Evolutionary conservation across 2,797 vertebrate species (phyloP).

Genomic region (Silurus aristotelis): DNA sequence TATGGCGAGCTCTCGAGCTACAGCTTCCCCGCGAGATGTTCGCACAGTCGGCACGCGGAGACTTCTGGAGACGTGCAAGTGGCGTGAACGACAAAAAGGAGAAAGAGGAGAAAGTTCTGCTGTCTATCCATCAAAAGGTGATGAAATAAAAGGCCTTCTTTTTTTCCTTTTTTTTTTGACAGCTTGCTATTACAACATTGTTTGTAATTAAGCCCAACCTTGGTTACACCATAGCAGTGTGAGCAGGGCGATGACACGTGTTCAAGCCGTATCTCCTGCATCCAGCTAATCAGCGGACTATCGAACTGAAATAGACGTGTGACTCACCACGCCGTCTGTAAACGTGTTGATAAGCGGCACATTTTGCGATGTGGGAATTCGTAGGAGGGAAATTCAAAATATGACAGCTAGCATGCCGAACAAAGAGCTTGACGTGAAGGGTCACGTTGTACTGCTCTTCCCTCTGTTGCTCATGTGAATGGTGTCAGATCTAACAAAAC

Average conservation of each 20-base stretch:
- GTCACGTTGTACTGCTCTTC: constrained; percentile 20
- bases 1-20: constrained; percentile 50
- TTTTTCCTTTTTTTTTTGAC: not conserved
- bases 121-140: constrained; percentile 67
- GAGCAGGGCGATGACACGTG: constrained; percentile 67
- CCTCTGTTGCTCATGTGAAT: not conserved
- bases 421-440: constrained; percentile 62
- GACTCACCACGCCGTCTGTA: constrained; percentile 72
- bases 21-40: constrained; percentile 46
- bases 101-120: constrained; percentile 57
- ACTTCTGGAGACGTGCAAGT: constrained; percentile 46
- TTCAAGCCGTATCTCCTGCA: constrained; percentile 61
- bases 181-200: constrained; percentile 48
- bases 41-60: constrained; percentile 48
- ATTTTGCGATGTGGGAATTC: constrained; percentile 66
- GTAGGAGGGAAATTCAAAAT: constrained; percentile 47
- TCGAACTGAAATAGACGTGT: constrained; percentile 77
- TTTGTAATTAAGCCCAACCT: constrained; percentile 69
- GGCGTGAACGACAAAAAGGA: constrained; percentile 61
- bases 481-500: constrained; percentile 20
- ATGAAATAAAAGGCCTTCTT: constrained; percentile 64
- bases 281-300: constrained; percentile 71
- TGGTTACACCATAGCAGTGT: constrained; percentile 64
- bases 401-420: constrained; percentile 68
- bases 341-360: constrained; percentile 80